A percentile compares a stretch with the other conserved stretches of the same genome.
Evolutionary conservation across 1,140 invertebrate species (phyloP).

Genomic region (Temnothorax longispinosus): DNA sequence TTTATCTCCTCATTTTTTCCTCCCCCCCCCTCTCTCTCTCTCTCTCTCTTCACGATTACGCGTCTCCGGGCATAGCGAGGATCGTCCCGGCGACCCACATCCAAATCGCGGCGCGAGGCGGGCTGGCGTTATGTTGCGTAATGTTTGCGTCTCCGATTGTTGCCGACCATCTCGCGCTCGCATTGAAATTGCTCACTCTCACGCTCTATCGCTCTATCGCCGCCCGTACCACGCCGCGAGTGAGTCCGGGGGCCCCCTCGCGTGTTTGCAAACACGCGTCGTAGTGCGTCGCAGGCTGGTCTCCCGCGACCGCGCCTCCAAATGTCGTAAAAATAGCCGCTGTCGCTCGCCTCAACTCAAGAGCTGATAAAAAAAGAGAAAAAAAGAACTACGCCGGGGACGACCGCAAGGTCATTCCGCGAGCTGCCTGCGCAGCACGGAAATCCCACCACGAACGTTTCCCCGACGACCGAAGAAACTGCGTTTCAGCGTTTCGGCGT

Average conservation of each 20-base stretch:
- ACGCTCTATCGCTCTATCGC: not conserved
- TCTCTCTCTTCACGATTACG: not conserved
- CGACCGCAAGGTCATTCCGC: constrained; percentile 16
- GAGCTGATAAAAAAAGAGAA: constrained; percentile 41
- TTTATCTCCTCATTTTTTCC: not conserved
- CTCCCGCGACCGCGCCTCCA: constrained; percentile 1
- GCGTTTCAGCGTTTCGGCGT: constrained; percentile 36
- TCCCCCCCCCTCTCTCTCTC: not conserved
- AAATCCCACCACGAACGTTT: constrained; percentile 28
- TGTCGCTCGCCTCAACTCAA: constrained; percentile 16
- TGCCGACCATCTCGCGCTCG: not conserved
- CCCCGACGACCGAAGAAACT: not conserved
- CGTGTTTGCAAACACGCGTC: constrained; percentile 30
- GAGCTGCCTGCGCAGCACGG: constrained; percentile 49
- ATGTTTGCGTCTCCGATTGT: constrained; percentile 24
- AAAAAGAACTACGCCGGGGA: not conserved
- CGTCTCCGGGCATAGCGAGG: too few species aligned
- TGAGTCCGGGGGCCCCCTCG: not conserved
- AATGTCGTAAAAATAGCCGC: constrained; percentile 47
- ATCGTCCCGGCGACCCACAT: not conserved
- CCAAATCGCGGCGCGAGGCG: not conserved
- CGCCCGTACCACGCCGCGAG: too few species aligned
- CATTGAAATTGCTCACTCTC: constrained; percentile 1
- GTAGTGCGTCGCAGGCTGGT: not conserved
- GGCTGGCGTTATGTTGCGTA: not conserved